phyloP scores from a whole-genome alignment of 2,797 vertebrate genomes.

The Sciurus vulgaris region DNA sequence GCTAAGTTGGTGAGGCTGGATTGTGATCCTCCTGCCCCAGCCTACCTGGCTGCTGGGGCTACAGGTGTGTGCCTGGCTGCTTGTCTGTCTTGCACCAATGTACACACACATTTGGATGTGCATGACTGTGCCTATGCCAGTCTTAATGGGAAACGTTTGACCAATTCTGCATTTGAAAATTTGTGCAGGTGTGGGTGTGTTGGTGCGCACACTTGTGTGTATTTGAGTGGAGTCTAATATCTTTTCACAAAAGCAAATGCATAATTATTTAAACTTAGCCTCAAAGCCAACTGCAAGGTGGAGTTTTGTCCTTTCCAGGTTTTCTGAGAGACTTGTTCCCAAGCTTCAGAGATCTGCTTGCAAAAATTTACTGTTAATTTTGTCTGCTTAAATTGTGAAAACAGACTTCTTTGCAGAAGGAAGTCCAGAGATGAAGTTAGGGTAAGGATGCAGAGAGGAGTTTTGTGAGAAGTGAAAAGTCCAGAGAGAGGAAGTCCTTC shows the following conservation, averaged over 20 bases:
- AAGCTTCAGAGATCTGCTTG: conserved; percentile 32
- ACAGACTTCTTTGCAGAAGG: conserved; percentile 64
- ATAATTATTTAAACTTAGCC: conserved; percentile 57
- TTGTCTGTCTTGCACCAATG: background rate
- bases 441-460: background rate
- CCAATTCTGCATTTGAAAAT: background rate
- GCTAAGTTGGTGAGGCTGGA: no score
- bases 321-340: conserved; percentile 55
- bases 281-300: background rate
- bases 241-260: conserved; percentile 19
- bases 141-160: background rate
- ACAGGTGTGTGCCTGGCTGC: no score
- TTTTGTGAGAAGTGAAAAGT: conserved; percentile 54
- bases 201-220: background rate
- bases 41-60: no score
- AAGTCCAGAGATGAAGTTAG: conserved; percentile 69
- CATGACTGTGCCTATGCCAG: background rate
- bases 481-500: conserved; percentile 57
- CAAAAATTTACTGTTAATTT: conserved; percentile 65
- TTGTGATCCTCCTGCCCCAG: no score
- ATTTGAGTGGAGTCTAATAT: background rate
- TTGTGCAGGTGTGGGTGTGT: background rate
- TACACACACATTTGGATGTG: no score
- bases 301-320: conserved; percentile 17
- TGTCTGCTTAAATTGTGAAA: conserved; percentile 64